Evolutionary conservation across 2,113 vertebrate species (phyloP).

Genomic region (Formicarius rufipectus): DNA sequence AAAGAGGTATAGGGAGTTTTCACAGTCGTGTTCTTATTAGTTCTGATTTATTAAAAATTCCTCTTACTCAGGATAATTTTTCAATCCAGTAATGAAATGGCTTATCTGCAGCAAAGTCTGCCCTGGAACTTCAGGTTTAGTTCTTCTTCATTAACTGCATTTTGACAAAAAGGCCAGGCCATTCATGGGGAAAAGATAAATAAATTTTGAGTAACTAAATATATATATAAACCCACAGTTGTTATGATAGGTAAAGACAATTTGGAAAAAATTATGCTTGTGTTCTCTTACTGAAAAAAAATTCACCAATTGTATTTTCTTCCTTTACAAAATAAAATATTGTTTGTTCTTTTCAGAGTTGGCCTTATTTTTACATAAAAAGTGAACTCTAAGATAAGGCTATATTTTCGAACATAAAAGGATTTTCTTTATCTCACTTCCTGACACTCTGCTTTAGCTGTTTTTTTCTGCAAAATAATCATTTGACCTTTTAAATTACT

Average conservation of each 20-base stretch:
- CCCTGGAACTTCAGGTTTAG: background rate
- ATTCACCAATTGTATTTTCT: background rate
- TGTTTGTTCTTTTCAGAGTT: background rate
- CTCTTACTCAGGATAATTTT: background rate
- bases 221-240: background rate
- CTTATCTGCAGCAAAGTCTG: background rate
- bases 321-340: conserved; percentile 2
- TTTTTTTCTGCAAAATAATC: conserved; percentile 2
- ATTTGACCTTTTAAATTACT: conserved; percentile 11
- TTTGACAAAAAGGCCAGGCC: background rate
- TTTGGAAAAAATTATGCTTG: background rate
- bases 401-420: conserved; percentile 41
- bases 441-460: background rate
- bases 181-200: background rate
- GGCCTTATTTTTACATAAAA: conserved; percentile 7
- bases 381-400: background rate
- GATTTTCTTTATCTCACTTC: conserved; percentile 44
- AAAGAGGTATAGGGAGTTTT: background rate
- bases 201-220: too few species aligned
- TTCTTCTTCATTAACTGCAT: background rate
- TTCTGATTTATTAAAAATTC: background rate
- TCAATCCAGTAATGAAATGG: background rate
- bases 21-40: background rate
- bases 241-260: background rate
- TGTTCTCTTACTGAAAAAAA: background rate